phyloP scores from a whole-genome alignment of 2,888 invertebrate species.

The Tachina grossa region DNA sequence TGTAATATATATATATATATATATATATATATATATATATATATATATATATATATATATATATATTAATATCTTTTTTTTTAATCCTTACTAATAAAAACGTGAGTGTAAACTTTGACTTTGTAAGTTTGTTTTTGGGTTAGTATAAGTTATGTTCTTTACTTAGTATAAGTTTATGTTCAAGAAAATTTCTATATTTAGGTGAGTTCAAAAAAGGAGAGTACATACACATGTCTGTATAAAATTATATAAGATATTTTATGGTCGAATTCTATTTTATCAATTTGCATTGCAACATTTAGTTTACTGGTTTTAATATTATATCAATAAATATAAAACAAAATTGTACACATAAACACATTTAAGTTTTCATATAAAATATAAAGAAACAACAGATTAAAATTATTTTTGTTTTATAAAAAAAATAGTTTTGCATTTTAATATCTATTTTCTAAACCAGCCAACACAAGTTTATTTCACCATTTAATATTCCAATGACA shows the following conservation, averaged over 20 bases:
- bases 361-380: conserved; percentile 8
- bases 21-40: neutral
- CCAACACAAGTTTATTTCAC: no score
- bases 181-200: neutral
- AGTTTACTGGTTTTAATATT: neutral
- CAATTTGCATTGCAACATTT: conserved; percentile 19
- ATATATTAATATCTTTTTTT: neutral
- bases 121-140: neutral
- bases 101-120: neutral
- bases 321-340: conserved; percentile 21
- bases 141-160: neutral
- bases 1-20: no score
- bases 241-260: conserved; percentile 16
- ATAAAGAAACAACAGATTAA: neutral
- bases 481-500: no score
- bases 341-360: neutral
- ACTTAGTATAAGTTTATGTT: no score
- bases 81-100: neutral
- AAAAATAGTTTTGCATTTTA: no score
- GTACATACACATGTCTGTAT: neutral
- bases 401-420: neutral
- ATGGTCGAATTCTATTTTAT: conserved; percentile 7
- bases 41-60: neutral
- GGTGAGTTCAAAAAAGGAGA: neutral
- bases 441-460: no score